These are phyloP conservation scores for Sisyra nigra DNA, from an alignment of 2,888 invertebrate species.

Conservation along the genomic window DNA sequence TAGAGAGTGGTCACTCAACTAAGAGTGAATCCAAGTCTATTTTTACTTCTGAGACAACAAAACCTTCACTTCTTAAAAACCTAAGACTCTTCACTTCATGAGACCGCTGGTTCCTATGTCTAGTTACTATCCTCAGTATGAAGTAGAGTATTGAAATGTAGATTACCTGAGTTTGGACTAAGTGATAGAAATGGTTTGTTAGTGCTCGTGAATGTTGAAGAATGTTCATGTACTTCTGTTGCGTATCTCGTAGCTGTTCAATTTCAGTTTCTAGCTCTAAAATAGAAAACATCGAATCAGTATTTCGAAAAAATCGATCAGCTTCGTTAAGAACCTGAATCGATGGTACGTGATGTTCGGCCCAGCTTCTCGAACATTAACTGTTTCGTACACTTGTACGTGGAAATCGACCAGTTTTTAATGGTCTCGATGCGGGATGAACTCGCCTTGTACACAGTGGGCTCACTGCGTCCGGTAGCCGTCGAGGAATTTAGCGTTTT, in stretches of 20 bases:
- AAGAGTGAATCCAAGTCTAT: too few relatives aligned
- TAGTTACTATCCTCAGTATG: too few relatives aligned
- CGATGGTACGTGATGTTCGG: conserved; percentile 79
- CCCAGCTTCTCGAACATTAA: conserved; percentile 92
- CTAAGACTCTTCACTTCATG: too few relatives aligned
- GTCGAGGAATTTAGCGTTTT: conserved; percentile 30
- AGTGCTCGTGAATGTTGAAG: conserved; percentile 73
- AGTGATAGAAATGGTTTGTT: conserved; percentile 75
- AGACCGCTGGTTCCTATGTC: too few relatives aligned
- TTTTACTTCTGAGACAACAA: too few relatives aligned
- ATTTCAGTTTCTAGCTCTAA: conserved; percentile 87
- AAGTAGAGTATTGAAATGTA: neutral
- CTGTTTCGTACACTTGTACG: conserved; percentile 96
- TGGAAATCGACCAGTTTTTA: conserved; percentile 94
- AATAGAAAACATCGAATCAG: conserved; percentile 14
- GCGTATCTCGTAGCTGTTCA: conserved; percentile 82
- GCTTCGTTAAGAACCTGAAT: conserved; percentile 43
- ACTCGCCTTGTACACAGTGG: conserved; percentile 45
- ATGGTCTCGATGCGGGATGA: conserved; percentile 80
- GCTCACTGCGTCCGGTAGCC: conserved; percentile 34
- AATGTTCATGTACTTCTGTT: conserved; percentile 79
- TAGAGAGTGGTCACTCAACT: too few relatives aligned
- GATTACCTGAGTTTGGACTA: conserved; percentile 57
- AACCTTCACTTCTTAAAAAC: too few relatives aligned
- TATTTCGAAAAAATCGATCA: conserved; percentile 6